These are phyloP conservation scores for Ondatra zibethicus DNA, from an alignment of 2,113 vertebrate genomes.

Conservation along the genomic window DNA sequence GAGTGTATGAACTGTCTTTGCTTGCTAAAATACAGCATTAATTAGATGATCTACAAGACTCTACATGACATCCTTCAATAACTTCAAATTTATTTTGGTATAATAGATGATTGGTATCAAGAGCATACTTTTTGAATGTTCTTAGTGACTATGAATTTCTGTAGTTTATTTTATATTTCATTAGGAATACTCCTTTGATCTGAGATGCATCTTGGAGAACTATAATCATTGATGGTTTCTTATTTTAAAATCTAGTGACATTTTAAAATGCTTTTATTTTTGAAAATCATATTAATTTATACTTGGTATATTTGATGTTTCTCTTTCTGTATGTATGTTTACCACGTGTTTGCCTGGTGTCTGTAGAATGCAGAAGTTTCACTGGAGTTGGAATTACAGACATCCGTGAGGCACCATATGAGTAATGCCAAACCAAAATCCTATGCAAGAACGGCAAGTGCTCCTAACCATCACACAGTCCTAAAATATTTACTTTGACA, in stretches of 20 bases:
- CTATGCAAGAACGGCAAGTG: background rate
- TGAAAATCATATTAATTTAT: background rate
- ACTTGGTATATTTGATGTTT: background rate
- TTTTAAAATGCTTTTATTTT: background rate
- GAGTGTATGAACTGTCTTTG: background rate
- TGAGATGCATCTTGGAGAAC: background rate
- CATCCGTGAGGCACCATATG: background rate
- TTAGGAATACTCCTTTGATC: background rate
- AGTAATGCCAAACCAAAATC: background rate
- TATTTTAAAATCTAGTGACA: background rate
- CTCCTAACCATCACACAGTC: background rate
- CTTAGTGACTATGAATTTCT: background rate
- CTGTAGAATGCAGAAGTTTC: background rate
- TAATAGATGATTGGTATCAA: background rate
- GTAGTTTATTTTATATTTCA: background rate
- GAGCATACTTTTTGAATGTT: background rate
- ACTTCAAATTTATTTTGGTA: background rate
- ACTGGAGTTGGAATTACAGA: background rate
- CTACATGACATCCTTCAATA: background rate
- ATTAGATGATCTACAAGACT: background rate
- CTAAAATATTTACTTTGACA: background rate
- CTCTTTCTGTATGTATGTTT: background rate
- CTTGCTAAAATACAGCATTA: background rate
- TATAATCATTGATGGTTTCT: background rate
- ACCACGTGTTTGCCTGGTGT: too few species aligned